Evolutionary conservation across 2,113 vertebrate species (phyloP).

Genomic region (Macquaria australasica): DNA sequence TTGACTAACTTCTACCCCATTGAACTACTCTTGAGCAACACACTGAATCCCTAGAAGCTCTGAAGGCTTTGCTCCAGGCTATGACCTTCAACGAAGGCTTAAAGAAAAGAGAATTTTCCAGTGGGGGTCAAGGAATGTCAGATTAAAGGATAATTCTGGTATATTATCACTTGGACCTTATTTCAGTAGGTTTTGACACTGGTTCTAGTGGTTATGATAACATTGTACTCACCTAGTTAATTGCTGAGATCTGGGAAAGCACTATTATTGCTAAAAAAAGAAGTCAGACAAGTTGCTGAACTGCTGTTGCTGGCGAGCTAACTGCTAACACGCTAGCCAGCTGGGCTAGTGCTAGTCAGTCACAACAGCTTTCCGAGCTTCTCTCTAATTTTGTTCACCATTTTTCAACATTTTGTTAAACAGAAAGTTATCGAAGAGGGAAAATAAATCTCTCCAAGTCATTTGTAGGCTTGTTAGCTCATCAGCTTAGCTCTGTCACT

Average conservation of each 20-base stretch:
- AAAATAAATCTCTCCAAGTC: not conserved
- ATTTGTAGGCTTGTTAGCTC: not conserved
- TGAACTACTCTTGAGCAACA: slow-evolving; percentile 23
- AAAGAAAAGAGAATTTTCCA: not conserved
- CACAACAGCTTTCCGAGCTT: not conserved
- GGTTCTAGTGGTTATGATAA: not conserved
- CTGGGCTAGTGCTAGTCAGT: not conserved
- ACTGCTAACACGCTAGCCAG: not conserved
- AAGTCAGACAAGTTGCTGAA: not conserved
- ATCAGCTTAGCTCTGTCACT: not conserved
- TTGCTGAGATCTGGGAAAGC: not conserved
- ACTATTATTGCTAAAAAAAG: not conserved
- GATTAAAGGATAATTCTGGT: slow-evolving; percentile 48
- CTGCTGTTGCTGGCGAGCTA: not conserved
- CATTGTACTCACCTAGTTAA: not conserved
- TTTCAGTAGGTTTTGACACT: not conserved
- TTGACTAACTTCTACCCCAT: not conserved
- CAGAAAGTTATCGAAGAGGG: not conserved
- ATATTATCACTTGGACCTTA: not conserved
- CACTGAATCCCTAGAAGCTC: slow-evolving; percentile 24
- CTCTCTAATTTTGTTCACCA: not conserved
- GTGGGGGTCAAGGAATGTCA: not conserved
- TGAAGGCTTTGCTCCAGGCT: slow-evolving; percentile 17
- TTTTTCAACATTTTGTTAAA: not conserved
- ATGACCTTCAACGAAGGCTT: not conserved